These are phyloP conservation scores for Strigamia maritima DNA, from an alignment of 2,888 invertebrate genomes.

Conservation along the genomic window DNA sequence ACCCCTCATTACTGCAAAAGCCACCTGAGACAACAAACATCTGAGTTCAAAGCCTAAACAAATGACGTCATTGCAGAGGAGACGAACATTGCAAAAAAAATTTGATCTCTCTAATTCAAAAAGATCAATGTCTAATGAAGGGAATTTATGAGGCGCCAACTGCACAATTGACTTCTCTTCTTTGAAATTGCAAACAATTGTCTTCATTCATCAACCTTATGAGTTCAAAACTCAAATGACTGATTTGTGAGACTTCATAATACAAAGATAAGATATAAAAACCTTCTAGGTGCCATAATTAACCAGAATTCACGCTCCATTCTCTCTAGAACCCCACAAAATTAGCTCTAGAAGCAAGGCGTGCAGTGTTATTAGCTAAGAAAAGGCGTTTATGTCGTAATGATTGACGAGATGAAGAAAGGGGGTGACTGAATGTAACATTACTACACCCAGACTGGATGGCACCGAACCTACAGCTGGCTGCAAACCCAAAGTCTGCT, in stretches of 20 bases:
- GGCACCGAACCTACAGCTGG: background rate
- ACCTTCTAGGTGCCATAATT: background rate
- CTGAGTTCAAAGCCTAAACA: background rate
- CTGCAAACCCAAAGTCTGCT: background rate
- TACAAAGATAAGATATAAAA: too few species aligned
- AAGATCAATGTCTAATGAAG: background rate
- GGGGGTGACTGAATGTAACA: background rate
- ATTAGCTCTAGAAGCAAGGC: conserved; percentile 10
- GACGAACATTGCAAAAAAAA: too few species aligned
- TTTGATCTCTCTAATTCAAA: background rate
- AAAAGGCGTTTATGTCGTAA: background rate
- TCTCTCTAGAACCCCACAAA: background rate
- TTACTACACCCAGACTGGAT: conserved; percentile 2
- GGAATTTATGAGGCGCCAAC: background rate
- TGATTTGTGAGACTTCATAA: background rate
- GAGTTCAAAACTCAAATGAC: background rate
- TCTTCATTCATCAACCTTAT: background rate
- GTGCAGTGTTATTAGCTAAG: conserved; percentile 22
- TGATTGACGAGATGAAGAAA: conserved; percentile 23
- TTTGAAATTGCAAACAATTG: too few species aligned
- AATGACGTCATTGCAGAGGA: too few species aligned
- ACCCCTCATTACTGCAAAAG: background rate
- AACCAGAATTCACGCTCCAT: background rate
- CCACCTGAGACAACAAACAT: background rate
- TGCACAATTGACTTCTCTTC: background rate